phyloP scores from a whole-genome alignment of 1,140 invertebrate species.

The Leptinotarsa lineolata region DNA sequence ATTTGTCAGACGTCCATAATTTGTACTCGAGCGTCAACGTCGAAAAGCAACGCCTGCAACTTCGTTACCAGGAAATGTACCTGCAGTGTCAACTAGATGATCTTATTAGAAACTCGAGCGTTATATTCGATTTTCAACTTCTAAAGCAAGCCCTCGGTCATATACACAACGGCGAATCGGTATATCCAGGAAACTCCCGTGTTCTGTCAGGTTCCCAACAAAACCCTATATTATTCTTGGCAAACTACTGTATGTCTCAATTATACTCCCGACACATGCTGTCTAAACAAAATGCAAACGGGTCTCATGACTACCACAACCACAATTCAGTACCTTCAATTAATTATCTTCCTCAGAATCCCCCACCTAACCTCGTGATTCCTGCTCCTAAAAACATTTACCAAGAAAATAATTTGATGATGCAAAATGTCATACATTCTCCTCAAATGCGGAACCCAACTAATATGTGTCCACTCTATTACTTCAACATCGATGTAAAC shows the following conservation, averaged over 20 bases:
- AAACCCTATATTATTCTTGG: conserved; percentile 71
- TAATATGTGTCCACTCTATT: conserved; percentile 72
- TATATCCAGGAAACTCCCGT: conserved; percentile 56
- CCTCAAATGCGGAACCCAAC: conserved; percentile 59
- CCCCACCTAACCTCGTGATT: conserved; percentile 47
- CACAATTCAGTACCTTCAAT: conserved; percentile 51
- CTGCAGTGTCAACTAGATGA: conserved; percentile 73
- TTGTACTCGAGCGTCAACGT: conserved; percentile 62
- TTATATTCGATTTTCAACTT: conserved; percentile 68
- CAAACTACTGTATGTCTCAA: conserved; percentile 75
- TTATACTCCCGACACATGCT: conserved; percentile 71
- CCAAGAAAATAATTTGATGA: conserved; percentile 51
- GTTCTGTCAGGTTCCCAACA: conserved; percentile 56
- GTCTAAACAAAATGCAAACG: conserved; percentile 64
- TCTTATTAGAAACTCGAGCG: conserved; percentile 67
- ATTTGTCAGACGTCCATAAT: conserved; percentile 62
- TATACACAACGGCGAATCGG: conserved; percentile 62
- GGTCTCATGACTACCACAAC: conserved; percentile 60
- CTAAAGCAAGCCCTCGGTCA: conserved; percentile 68
- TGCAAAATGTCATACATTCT: conserved; percentile 54
- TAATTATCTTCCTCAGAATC: conserved; percentile 56
- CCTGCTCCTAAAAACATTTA: conserved; percentile 53
- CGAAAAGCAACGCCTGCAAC: conserved; percentile 68
- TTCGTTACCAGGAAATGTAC: conserved; percentile 73
- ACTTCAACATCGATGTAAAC: conserved; percentile 77